These are phyloP conservation scores for Erythrocercus mccallii DNA, from an alignment of 2,113 vertebrate species.

Conservation along the genomic window DNA sequence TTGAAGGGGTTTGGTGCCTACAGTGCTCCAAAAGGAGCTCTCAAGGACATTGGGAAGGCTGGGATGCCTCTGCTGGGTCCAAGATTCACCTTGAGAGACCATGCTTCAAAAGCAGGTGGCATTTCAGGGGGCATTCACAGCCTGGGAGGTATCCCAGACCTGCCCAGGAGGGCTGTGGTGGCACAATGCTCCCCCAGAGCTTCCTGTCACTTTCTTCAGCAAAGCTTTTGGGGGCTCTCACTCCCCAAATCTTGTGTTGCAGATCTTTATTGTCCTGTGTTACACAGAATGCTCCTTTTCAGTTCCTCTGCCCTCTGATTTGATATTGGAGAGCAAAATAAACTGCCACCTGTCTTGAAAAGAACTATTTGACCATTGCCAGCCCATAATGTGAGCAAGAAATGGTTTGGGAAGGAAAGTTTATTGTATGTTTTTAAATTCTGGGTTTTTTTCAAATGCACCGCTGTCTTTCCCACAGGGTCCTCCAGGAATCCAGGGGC, in stretches of 20 bases:
- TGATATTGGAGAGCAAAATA: background rate
- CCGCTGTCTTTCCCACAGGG: conserved; percentile 75
- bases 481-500: conserved; percentile 86
- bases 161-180: background rate
- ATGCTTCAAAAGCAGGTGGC: background rate
- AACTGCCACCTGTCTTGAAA: background rate
- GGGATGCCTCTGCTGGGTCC: background rate
- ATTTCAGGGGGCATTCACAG: background rate
- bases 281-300: background rate
- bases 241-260: background rate
- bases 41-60: background rate
- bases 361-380: background rate
- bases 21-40: background rate
- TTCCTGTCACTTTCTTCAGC: background rate
- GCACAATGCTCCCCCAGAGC: background rate
- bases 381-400: background rate
- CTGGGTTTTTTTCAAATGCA: background rate
- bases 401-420: background rate
- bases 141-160: background rate
- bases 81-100: background rate
- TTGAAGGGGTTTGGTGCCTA: background rate
- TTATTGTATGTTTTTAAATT: background rate
- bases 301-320: background rate
- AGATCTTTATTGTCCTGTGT: background rate
- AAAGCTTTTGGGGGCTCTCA: background rate